Evolutionary conservation across 2,888 invertebrate species (phyloP), one percentile per base, ranked within the genome.

Genomic region (Megaustenia siamemsis): DNA sequence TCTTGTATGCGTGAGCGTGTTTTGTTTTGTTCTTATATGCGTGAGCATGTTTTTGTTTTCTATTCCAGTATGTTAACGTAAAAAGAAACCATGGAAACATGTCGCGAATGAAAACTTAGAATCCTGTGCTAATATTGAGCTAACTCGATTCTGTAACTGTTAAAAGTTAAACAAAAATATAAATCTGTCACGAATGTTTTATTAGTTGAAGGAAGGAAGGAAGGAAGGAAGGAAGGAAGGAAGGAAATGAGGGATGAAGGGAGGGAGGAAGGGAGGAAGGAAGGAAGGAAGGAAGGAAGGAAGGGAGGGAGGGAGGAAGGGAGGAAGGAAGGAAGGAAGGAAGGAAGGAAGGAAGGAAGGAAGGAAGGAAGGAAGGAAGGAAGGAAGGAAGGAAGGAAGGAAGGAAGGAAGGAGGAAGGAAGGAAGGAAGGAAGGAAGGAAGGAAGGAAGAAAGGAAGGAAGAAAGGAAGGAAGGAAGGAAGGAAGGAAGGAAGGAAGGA

Each of bases 361-460:
- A 53, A 38, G 53, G 6, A 63, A 32, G 63, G 40, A 63, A 63
- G 43, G 43, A 66, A 66, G 45, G 53, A 79, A n/a, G 28, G 35
- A 66, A 66, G n/a, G n/a, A n/a, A 28, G 43, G 15, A 73, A 40
- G 32, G 21, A 35, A 35, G 32, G 21, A 66, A 35, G 10, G 21
- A 66, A 35, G 32, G 32, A 35, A 35, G 32, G 32, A 66, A 35
- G 32, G 21, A 66, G 60, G 38, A 35, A 56, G 35, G 38, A 66
- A 79, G n/a, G n/a, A n/a, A n/a, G n/a, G 32, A 40, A 66, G 43
- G 79, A 79, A 40, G 40, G 43, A 40, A 38, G 60, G 45, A 66
- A 38, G 2, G 60, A 78, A 38, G 28, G 18, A 60, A 18, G 28
- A 38, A 35, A 24, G 49, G 77, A 56, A n/a, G 56, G 75, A 38